A percentile compares a stretch with the other conserved stretches of the same genome.
phyloP scores from a whole-genome alignment of 2,888 invertebrate genomes.

The Rhogogaster chlorosoma region DNA sequence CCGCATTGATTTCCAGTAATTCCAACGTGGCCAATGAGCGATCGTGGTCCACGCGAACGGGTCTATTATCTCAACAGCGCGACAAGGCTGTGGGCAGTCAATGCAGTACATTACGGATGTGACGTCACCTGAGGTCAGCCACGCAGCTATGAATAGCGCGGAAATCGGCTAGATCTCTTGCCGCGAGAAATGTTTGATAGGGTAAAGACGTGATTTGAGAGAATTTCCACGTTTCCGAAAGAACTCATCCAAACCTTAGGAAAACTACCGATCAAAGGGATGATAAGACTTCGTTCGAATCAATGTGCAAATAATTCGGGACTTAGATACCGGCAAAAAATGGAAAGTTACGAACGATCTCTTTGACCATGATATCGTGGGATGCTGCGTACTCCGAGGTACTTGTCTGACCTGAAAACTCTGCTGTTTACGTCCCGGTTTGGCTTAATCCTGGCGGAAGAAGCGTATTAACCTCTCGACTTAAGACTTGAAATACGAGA shows the following conservation, averaged over 20 bases:
- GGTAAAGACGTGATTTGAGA: background rate
- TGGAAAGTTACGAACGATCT: background rate
- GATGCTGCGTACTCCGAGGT: background rate
- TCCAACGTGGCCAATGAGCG: slow-evolving; percentile 39
- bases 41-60: slow-evolving; percentile 75
- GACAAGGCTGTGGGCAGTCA: slow-evolving; percentile 76
- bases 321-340: background rate
- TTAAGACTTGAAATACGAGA: slow-evolving; percentile 46
- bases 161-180: slow-evolving; percentile 14
- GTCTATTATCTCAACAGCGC: slow-evolving; percentile 76
- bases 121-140: slow-evolving; percentile 76
- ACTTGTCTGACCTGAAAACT: slow-evolving; percentile 40
- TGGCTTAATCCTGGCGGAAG: slow-evolving; percentile 43
- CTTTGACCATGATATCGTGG: background rate
- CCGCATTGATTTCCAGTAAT: slow-evolving; percentile 41
- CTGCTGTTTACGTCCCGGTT: slow-evolving; percentile 40
- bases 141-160: slow-evolving; percentile 63
- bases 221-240: background rate
- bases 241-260: background rate
- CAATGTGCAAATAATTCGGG: background rate
- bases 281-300: background rate
- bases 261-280: background rate
- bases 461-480: slow-evolving; percentile 39
- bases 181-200: background rate
- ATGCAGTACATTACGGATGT: slow-evolving; percentile 76